Evolutionary conservation across 2,888 invertebrate species (phyloP), one percentile per base, ranked within the genome.

Genomic region (Aethes cnicana): DNA sequence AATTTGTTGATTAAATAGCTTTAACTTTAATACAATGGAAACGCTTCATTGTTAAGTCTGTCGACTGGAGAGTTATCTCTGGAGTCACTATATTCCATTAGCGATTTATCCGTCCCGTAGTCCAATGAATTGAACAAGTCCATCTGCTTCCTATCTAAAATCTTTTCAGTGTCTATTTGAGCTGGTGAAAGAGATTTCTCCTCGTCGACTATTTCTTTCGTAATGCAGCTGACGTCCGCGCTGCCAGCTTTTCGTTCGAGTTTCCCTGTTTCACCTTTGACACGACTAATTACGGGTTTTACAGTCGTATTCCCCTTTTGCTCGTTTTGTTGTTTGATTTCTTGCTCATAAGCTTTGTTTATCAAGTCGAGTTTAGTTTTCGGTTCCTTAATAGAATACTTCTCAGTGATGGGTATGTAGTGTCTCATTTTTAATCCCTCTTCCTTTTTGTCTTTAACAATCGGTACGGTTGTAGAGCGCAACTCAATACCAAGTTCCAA

Each of bases 51-150:
- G n/a, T 65, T 56, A 54, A 66, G 67, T 41, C 58, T 61, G 20
- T 67, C 68, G 17, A 63, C 60, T 4, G 33, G 18, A 21, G 68
- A 41, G 2, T 56, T 54, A 6, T 77, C 73, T 39, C 73, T 81
- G 0, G 71, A 69, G 2, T 72, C 74, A 0, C 65, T 52, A 1
- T 72, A 73, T 2, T 73, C 74, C 6, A 63, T 32, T 1, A 74
- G 72, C 1, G 61, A 32, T 53, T 62, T 74, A 7, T 77, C 79
- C 1, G 73, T 77, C 1, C 68, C 78, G 41, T 85, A 81, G 48
- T 85, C 85, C 7, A 83, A 60, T 1, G 80, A 81, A 58, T 80
- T 81, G 1, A 82, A 53, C 5, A 83, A 65, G 56, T 74, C 68
- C 59, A 73, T 69, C 47, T 81, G 72, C 46, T 83, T 83, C 12